Evolutionary conservation across 2,888 invertebrate genomes (phyloP), one percentile per base, ranked within the genome.

Genomic region (Agrypnus murinus): DNA sequence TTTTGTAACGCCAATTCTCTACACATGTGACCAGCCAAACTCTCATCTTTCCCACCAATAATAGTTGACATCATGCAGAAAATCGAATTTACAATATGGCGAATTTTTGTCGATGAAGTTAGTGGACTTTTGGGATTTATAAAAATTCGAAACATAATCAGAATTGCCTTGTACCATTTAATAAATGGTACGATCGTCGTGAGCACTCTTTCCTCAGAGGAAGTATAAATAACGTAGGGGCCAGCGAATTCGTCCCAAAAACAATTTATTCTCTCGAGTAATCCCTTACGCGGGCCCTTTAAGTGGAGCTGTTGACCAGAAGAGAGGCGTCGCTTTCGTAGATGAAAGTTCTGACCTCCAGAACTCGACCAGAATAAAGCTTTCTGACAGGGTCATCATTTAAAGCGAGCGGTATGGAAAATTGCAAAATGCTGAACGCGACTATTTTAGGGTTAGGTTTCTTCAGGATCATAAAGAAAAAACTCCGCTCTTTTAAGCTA

Each of bases 201-300:
- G 50, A 50, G 50, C 31, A 31, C 50, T 50, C 50, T 57, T 34
- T 55, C 48, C 46, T 59, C 34, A 10, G 10, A 57, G 48, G 60
- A 50, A 59, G 60, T 59, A 58, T 58, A 58, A 66, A 66, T 66
- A 67, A 60, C 59, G 53, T 25, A 55, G 19, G 15, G 50, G 48
- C 57, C 40, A 53, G 59, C 43, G 38, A 40, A 67, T 67, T 67
- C 59, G 59, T 58, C 63, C 62, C 48, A 58, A 69, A 69, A 69
- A 69, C 63, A 69, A 69, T 69, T 69, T 69, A 69, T 69, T 69
- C 59, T 63, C 63, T 57, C 62, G 48, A 69, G 55, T 63, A 69
- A 63, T 57, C 68, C 59, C 63, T 67, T 59, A 62, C 67, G 50
- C 60, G 55, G 57, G 45, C 46, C 65, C 62, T 69, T 62, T 63